Base-by-base conservation (phyloP, 1,140 invertebrate genomes). In the Periplaneta americana region DNA sequence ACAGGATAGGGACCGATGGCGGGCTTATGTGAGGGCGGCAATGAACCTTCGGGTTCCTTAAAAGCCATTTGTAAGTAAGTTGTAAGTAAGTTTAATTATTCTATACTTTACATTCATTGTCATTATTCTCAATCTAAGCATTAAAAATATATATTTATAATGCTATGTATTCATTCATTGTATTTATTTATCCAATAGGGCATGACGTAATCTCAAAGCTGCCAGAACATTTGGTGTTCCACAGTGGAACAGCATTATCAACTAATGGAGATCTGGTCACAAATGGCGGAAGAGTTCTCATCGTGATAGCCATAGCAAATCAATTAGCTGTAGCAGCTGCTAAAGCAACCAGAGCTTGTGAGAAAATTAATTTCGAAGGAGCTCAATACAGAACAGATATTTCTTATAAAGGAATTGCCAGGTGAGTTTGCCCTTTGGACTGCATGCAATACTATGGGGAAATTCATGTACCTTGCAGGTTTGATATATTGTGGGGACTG, bases 251-350 rank as follows among this genome's bases (percentile, higher is more conserved):
- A 11, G 87, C 89, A 4, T 84, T 90, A 36, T 90, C 92, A 32
- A 86, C 89, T 2, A 87, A 92, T 78, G 91, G 90, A 57, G 87
- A 93, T 57, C 85, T 97, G 22, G 88, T 97, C 15, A 98, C 97
- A n/a, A 95, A 93, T 87, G 98, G 98, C 34, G 98, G 98, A 2
- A 91, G 98, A 85, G 97, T 99, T 6, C 88, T 99, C 17, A 94
- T 97, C 78, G 92, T 94, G 5, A 94, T 97, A 22, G 93, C 93
- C 6, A 84, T 94, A 31, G 93, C 92, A 10, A 85, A 89, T 31
- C 90, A 93, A 22, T 90, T 98, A n/a, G 87, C 92, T 31, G 86
- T 89, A 34, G 95, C 96, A 5, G 93, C 94, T 5, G 92, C 93
- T 0, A 91, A 92, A 84, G 95, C 96, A 4, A 94, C 93, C 1